Percentiles rank a stretch among this genome's conserved stretches.
Evolutionary conservation across 2,113 vertebrate genomes (phyloP).

Genomic region (Corythaixoides concolor): DNA sequence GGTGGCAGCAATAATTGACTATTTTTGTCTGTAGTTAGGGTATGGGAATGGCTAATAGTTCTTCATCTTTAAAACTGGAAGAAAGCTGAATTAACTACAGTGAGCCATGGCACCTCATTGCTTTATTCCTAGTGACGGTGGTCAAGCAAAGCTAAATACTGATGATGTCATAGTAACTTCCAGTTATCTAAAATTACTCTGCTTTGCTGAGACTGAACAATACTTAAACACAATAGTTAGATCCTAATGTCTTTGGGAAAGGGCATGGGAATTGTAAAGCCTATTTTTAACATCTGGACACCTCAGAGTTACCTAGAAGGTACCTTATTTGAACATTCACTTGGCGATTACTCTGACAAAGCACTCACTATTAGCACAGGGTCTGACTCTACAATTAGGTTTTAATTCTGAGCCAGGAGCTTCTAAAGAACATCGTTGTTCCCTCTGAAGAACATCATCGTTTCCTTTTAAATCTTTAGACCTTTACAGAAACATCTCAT

Average conservation of each 20-base stretch:
- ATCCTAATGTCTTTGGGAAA: background rate
- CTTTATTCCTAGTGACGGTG: background rate
- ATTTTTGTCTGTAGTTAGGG: background rate
- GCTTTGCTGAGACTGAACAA: background rate
- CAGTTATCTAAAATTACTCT: background rate
- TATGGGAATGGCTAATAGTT: background rate
- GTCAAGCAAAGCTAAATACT: background rate
- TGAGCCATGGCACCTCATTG: background rate
- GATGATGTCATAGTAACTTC: background rate
- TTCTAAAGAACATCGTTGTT: background rate
- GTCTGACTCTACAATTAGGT: background rate
- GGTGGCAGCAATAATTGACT: background rate
- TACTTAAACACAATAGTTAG: background rate
- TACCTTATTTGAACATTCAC: background rate
- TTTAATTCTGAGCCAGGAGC: background rate
- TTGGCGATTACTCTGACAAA: slow-evolving; percentile 3
- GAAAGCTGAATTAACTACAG: background rate
- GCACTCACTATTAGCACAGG: background rate
- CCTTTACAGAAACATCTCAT: background rate
- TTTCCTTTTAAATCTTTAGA: slow-evolving; percentile 8
- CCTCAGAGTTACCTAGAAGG: background rate
- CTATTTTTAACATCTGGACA: background rate
- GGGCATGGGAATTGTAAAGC: background rate
- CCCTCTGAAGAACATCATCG: background rate
- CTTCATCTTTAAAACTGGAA: background rate